These are phyloP conservation scores for Nothoprocta pentlandii DNA, from an alignment of 2,113 vertebrate species.

Conservation along the genomic window DNA sequence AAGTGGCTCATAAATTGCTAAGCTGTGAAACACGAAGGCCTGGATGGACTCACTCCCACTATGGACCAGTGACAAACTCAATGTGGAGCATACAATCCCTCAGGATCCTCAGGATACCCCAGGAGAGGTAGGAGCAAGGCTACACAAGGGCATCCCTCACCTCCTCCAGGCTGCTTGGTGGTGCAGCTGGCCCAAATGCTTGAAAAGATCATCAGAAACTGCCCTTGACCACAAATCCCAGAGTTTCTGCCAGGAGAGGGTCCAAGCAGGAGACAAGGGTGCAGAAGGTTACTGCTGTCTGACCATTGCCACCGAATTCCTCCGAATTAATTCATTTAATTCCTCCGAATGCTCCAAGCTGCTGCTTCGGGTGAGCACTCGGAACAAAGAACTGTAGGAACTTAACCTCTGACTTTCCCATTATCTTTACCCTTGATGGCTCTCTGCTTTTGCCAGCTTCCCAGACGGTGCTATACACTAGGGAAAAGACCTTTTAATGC, in stretches of 20 bases:
- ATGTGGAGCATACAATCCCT: rapidly evolving
- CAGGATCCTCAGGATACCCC: too few species aligned
- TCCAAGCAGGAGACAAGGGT: neutral
- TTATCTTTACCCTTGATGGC: neutral
- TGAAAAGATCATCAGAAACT: neutral
- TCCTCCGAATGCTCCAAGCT: neutral
- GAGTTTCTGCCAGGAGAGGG: neutral
- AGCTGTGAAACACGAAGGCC: neutral
- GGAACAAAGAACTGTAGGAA: neutral
- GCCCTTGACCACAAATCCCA: neutral
- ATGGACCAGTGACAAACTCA: neutral
- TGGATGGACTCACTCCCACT: neutral
- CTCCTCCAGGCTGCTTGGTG: neutral
- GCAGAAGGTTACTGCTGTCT: neutral
- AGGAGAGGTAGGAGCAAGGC: neutral
- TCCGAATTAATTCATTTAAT: neutral
- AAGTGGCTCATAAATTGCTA: neutral
- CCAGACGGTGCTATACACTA: neutral
- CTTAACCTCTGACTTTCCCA: neutral
- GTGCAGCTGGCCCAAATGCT: neutral
- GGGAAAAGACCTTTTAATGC: slow-evolving; percentile 35
- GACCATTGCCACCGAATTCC: neutral
- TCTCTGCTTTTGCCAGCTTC: neutral
- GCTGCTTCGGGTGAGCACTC: neutral
- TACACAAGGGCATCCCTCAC: neutral